phyloP scores from a whole-genome alignment of 2,888 invertebrate genomes.

The Cylloceria caligata region DNA sequence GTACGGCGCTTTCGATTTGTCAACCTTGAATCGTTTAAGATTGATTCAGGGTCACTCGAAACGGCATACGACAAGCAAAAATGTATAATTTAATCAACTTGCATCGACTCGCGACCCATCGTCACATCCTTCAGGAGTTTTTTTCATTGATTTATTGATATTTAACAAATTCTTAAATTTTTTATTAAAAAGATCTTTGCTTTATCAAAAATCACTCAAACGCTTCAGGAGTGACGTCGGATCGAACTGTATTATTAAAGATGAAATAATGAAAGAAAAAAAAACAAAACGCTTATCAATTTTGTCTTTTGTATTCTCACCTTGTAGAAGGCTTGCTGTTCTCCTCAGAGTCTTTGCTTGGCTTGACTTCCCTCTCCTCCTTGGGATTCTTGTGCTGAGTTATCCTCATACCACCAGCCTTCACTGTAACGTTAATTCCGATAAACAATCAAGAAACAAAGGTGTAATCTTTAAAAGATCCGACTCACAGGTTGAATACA shows the following conservation, averaged over 20 bases:
- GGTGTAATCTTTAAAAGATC: neutral
- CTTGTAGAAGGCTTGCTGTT: constrained; percentile 88
- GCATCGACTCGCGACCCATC: too few species aligned
- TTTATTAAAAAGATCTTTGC: too few species aligned
- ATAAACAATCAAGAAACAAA: constrained; percentile 6
- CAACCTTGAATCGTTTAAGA: neutral
- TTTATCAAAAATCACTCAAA: too few species aligned
- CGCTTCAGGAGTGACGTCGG: constrained; percentile 9
- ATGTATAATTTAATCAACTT: neutral
- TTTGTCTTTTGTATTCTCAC: constrained; percentile 73
- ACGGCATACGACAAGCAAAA: neutral
- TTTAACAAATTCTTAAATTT: too few species aligned
- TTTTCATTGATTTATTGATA: too few species aligned
- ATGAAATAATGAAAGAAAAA: too few species aligned
- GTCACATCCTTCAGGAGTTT: too few species aligned
- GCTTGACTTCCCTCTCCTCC: constrained; percentile 87
- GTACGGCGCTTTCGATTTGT: too few species aligned
- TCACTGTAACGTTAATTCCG: constrained; percentile 87
- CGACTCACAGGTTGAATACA: constrained; percentile 22
- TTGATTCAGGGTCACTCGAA: neutral
- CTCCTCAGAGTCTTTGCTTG: constrained; percentile 79
- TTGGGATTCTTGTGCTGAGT: constrained; percentile 93
- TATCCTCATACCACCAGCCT: constrained; percentile 97
- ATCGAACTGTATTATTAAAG: neutral
- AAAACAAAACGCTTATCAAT: neutral